Base-by-base conservation (phyloP, 2,888 invertebrate genomes). In the Meiosimyza decipiens region DNA sequence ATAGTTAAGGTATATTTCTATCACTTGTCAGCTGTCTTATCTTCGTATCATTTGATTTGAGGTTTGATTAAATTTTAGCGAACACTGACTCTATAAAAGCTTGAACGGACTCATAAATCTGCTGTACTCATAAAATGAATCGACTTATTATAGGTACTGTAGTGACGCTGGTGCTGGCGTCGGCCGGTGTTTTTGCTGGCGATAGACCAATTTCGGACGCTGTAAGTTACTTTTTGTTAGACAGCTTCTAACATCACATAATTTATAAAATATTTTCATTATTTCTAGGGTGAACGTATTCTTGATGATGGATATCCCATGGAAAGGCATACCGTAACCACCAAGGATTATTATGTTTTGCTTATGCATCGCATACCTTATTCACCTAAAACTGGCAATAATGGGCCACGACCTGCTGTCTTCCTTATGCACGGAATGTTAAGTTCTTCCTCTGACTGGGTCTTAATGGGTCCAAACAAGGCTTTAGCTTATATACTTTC, bases 281-380 rank as follows among this genome's bases (percentile, higher is more conserved):
- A 6, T 12, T 28, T 52, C 9, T 16, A 84, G 83, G 80, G 79
- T n/a, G 81, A 81, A 47, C 83, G 83, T 18, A 83, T 84, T 15
- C 69, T 70, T 18, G 60, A 79, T 28, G 79, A 85, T 81, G 83
- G 83, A 28, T 95, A 94, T 83, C 88, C 89, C 0, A 89, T 92
- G 0, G 94, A 95, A 84, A 89, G 90, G 0, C 94, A 95, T 80
- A 88, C 88, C 0, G 89, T 94, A 0, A 85, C 89, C 64, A 96
- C 96, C 0, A 89, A 90, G 7, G 97, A 97, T 84, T 95, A 94
- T 12, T 97, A 94, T 83, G 89, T 96, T 64, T 87, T 97, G 63
- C 92, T 92, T 1, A 79, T 97, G 72, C 95, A 96, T 80, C 90
- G 96, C 74, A 95, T 97, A 79, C 94, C 95, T 0, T 76, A 79